Conservation (phyloP, 2,113 vertebrate species). For the Melanocharis versteri region DNA sequence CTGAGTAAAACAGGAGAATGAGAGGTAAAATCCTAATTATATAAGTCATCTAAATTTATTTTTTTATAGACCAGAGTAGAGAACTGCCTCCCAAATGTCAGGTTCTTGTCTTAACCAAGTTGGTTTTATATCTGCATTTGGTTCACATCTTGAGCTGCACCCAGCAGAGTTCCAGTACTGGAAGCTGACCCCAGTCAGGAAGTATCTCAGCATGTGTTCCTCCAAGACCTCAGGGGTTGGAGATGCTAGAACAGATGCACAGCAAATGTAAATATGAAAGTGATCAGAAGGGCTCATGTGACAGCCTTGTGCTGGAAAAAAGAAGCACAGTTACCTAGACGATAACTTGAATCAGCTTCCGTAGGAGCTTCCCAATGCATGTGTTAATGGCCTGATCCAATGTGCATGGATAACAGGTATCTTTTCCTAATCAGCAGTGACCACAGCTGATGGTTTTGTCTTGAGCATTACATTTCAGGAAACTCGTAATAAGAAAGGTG, state of each 20-base stretch:
- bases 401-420: not conserved
- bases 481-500: not conserved
- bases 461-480: not conserved
- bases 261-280: constrained; percentile 30
- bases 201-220: not conserved
- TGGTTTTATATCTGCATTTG: not conserved
- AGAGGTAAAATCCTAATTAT: not conserved
- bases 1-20: not conserved
- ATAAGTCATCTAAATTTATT: not conserved
- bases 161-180: not conserved
- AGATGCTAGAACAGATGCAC: not conserved
- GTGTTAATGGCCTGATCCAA: not conserved
- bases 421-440: not conserved
- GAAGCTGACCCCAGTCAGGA: constrained; percentile 16
- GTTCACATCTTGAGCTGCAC: not conserved
- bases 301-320: not conserved
- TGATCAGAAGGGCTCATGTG: not conserved
- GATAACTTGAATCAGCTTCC: not conserved
- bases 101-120: not conserved
- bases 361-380: not conserved
- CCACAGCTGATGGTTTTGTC: not conserved
- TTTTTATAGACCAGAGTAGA: not conserved
- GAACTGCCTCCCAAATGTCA: not conserved
- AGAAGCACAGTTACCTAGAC: not conserved
- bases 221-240: not conserved